phyloP scores from a whole-genome alignment of 2,113 vertebrate species.

The Columbina picui region DNA sequence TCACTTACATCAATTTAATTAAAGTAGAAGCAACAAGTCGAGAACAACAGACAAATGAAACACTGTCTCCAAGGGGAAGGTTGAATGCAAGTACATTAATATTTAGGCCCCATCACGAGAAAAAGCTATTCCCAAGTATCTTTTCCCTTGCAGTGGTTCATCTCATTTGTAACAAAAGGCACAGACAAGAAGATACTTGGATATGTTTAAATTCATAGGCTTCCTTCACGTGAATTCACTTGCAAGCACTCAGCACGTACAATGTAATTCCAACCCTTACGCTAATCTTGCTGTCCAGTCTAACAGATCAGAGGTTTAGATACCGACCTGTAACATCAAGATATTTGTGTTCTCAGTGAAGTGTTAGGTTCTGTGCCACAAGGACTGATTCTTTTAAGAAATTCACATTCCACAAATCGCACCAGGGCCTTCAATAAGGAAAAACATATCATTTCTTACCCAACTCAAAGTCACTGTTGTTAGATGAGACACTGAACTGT shows the following conservation, averaged over 20 bases:
- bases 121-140: not conserved
- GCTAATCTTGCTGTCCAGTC: not conserved
- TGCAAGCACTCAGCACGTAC: not conserved
- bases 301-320: not conserved
- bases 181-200: not conserved
- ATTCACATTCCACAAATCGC: not conserved
- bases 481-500: not conserved
- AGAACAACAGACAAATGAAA: conserved; percentile 4
- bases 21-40: not conserved
- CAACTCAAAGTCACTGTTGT: not conserved
- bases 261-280: not conserved
- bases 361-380: not conserved
- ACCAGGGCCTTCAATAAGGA: not conserved
- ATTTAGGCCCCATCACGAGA: not conserved
- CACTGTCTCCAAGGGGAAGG: not conserved
- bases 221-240: not conserved
- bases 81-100: not conserved
- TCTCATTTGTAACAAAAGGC: not conserved
- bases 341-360: not conserved
- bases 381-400: not conserved
- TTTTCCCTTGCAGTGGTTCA: not conserved
- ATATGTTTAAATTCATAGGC: not conserved
- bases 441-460: not conserved
- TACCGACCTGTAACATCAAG: not conserved
- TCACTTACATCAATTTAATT: conserved; percentile 18